Evolutionary conservation across 2,113 vertebrate genomes (phyloP), one percentile per base, ranked within the genome.

Genomic region (Pluvialis apricaria): DNA sequence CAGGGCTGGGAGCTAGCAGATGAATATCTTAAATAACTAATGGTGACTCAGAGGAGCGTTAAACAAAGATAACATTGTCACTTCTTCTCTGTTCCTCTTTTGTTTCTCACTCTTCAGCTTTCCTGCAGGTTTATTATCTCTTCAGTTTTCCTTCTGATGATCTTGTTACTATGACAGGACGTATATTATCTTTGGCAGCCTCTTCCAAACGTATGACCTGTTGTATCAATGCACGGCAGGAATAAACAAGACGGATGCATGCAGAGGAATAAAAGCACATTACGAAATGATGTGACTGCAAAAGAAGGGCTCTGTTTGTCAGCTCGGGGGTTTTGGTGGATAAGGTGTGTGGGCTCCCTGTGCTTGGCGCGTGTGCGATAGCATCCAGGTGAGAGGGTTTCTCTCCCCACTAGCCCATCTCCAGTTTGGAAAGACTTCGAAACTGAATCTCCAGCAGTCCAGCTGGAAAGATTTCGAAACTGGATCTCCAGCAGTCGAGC

Each of bases 51-150:
- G 83, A 94, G 88, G 96, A 97, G 54, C 73, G 2, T 89, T 96
- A 82, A 91, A 89, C 92, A 92, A 92, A 94, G 96, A 96, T 95
- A 96, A 91, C 94, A 66, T 81, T 95, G 96, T 96, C 89, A 90
- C 87, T 94, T 82, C 96, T 83, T 71, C 88, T 57, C 91, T 84
- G 85, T 19, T 94, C 66, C 36, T 60, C 91, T 86, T 93, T 90
- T 87, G 89, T 94, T 94, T 64, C 90, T 81, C 24, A 40, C 77
- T 75, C 94, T 93, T 65, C 64, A 77, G 91, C 77, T 87, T 96
- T 86, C 72, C 90, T 96, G 95, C 51, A 1, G 4, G 52, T 94
- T 96, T 89, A 84, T 97, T 96, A 94, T 96, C 96, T 92, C 80
- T 77, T 81, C 83, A 8, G 52, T 47, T 91, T 54, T 72, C 70